Evolutionary conservation across 2,888 invertebrate genomes (phyloP).

Genomic region (Therioaphis trifolii): DNA sequence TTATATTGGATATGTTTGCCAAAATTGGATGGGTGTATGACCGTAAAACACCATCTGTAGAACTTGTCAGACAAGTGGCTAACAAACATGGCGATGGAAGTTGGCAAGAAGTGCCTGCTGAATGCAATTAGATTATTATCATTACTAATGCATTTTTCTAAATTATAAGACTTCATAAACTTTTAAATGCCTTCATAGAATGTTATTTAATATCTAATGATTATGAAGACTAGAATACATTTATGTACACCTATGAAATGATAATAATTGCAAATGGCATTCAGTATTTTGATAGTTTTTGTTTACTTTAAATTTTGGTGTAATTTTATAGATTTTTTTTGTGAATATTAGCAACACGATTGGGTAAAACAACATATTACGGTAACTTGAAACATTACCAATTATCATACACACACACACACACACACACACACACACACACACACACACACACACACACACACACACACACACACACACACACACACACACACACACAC

Average conservation of each 20-base stretch:
- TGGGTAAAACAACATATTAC: constrained; percentile 50
- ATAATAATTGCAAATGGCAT: constrained; percentile 50
- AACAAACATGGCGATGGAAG: constrained; percentile 73
- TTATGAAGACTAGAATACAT: constrained; percentile 53
- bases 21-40: constrained; percentile 80
- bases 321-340: constrained; percentile 56
- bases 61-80: constrained; percentile 71
- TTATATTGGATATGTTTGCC: constrained; percentile 72
- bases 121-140: constrained; percentile 64
- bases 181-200: constrained; percentile 62
- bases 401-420: too few species aligned
- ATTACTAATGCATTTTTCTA: constrained; percentile 57
- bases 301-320: constrained; percentile 52
- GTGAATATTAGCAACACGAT: constrained; percentile 46
- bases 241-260: constrained; percentile 51
- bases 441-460: too few species aligned
- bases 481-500: neutral
- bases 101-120: constrained; percentile 62
- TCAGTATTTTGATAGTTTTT: constrained; percentile 53
- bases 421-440: too few species aligned
- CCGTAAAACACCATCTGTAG: constrained; percentile 75
- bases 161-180: constrained; percentile 59
- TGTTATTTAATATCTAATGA: constrained; percentile 60
- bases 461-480: too few species aligned
- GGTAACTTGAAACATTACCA: constrained; percentile 6